These are phyloP conservation scores for Aptenodytes forsteri DNA, from an alignment of 2,113 vertebrate genomes.

Conservation along the genomic window DNA sequence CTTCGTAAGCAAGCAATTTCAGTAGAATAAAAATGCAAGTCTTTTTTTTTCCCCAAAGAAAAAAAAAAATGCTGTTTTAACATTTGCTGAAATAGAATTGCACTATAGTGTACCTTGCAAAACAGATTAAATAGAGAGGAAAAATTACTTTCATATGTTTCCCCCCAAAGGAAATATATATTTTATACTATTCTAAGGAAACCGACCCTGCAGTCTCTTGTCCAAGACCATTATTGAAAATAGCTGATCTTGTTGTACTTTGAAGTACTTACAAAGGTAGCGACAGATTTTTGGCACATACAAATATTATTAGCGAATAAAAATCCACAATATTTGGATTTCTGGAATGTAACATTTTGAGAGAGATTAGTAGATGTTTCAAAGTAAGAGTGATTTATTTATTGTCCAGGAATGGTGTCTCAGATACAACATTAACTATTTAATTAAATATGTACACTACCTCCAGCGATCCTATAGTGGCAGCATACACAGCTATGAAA, in stretches of 20 bases:
- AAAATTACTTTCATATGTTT: background rate
- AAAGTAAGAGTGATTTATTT: background rate
- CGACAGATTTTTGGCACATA: background rate
- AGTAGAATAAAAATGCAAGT: background rate
- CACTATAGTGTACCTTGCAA: background rate
- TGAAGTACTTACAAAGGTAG: background rate
- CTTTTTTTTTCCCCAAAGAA: background rate
- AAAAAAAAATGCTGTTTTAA: background rate
- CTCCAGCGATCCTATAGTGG: background rate
- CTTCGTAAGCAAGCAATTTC: background rate
- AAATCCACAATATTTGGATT: background rate
- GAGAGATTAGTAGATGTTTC: background rate
- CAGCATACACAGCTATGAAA: background rate
- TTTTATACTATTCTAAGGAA: background rate
- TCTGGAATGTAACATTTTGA: background rate
- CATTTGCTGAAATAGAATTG: background rate
- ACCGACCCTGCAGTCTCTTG: background rate
- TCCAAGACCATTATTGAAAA: background rate
- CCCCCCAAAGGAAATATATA: background rate
- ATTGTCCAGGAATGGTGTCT: background rate
- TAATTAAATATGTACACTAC: background rate
- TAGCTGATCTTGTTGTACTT: background rate
- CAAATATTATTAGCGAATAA: background rate
- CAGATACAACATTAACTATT: background rate
- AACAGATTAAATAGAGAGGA: background rate